A percentile compares a stretch with the other conserved stretches of the same genome.
phyloP scores from a whole-genome alignment of 2,888 invertebrate species.

The Oscheius myriophilus region DNA sequence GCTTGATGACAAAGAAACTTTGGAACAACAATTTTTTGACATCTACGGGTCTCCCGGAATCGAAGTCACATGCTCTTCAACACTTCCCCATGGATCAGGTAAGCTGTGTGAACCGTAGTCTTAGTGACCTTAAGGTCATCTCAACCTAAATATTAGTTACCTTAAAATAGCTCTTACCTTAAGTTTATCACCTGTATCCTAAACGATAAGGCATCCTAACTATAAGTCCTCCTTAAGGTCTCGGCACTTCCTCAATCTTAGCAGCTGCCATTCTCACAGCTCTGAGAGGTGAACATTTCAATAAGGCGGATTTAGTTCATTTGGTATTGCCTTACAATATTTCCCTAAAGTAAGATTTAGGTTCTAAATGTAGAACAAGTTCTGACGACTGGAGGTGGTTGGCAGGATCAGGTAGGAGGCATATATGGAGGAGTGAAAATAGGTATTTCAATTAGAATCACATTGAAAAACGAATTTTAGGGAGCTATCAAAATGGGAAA shows the following conservation, averaged over 20 bases:
- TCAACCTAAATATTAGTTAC: too few relatives aligned
- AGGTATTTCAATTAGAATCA: slow-evolving; percentile 66
- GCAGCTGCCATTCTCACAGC: slow-evolving; percentile 74
- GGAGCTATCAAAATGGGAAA: not conserved
- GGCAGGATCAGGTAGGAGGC: slow-evolving; percentile 75
- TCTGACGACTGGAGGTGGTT: slow-evolving; percentile 76
- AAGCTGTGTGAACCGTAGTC: too few relatives aligned
- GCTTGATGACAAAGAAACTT: slow-evolving; percentile 7
- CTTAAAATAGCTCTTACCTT: too few relatives aligned
- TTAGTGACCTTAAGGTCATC: too few relatives aligned
- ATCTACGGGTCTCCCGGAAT: slow-evolving; percentile 34
- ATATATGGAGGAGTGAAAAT: slow-evolving; percentile 73
- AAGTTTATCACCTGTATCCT: not conserved
- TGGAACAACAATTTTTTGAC: not conserved
- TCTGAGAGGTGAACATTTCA: slow-evolving; percentile 68
- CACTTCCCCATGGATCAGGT: slow-evolving; percentile 64
- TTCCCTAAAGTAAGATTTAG: too few relatives aligned
- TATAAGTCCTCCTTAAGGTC: slow-evolving; percentile 67
- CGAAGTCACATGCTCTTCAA: slow-evolving; percentile 35
- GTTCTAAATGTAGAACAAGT: slow-evolving; percentile 75
- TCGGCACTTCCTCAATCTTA: slow-evolving; percentile 76
- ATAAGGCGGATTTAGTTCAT: slow-evolving; percentile 71
- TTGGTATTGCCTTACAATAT: slow-evolving; percentile 71
- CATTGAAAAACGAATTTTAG: not conserved
- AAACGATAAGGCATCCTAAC: not conserved